Evolutionary conservation across 2,797 vertebrate genomes (phyloP).

Genomic region (Poecilia wingei): DNA sequence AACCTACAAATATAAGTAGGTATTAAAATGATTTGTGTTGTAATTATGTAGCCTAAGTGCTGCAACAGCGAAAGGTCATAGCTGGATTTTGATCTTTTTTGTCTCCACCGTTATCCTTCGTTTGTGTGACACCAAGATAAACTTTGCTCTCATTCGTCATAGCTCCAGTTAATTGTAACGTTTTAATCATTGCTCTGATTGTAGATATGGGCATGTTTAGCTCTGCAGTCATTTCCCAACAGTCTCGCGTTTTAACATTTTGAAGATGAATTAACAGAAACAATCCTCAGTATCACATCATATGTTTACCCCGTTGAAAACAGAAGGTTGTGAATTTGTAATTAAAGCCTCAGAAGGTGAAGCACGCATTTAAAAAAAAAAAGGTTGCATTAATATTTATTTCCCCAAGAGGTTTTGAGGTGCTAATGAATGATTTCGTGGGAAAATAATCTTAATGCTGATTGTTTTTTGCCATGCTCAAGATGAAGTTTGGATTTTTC

Average conservation of each 20-base stretch:
- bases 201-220: neutral
- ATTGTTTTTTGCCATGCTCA: neutral
- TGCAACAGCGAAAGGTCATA: too few species aligned
- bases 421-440: neutral
- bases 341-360: neutral
- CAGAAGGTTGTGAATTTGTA: neutral
- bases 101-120: neutral
- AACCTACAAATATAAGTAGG: too few species aligned
- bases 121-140: neutral
- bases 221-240: neutral
- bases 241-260: neutral
- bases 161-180: neutral
- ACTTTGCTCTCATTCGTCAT: neutral
- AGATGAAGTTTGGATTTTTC: too few species aligned
- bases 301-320: neutral
- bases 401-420: neutral
- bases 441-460: neutral
- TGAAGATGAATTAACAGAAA: neutral
- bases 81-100: too few species aligned
- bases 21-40: too few species aligned
- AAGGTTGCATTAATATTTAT: neutral
- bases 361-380: neutral
- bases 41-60: too few species aligned
- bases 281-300: neutral
- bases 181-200: neutral